Base-by-base conservation (phyloP, 2,113 vertebrate genomes). In the Myodes glareolus region DNA sequence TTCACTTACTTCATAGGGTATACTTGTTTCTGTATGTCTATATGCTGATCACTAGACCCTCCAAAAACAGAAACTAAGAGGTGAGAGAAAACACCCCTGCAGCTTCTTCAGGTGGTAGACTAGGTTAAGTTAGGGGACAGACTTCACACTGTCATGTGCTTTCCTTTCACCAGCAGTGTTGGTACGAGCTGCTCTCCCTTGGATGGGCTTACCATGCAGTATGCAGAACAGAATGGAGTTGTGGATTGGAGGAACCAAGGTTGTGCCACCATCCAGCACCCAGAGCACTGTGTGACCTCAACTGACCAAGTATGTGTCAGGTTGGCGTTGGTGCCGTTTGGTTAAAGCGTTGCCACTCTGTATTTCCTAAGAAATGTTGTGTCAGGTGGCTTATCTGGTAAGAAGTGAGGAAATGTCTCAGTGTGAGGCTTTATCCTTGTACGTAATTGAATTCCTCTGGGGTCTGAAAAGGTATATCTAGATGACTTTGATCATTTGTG, bases 181-280 rank as follows among this genome's bases (percentile, higher is more conserved):
- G 98, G 98, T 98, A 97, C 98, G 23, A 99, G 99, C 98, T 98
- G 98, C 92, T 98, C 98, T 90, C 98, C 98, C 63, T 94, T 98
- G 96, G 99, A 99, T 67, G 96, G 98, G 73, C 98, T 99, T 96
- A 97, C 98, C 73, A 63, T 98, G 78, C 98, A 98, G 65, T 98
- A 98, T 73, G 96, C 98, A 1, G 99, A 99, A 80, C 98, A 99
- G 94, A 99, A 99, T 39, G 99, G 99, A 84, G 92, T 99, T 0
- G 65, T 98, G 95, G 99, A 99, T 86, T 99, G 99, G 99, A 99
- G 99, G 97, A 99, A 98, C 95, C 99, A 99, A 92, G 97, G 96
- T 98, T 98, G 98, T 50, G 72, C 96, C 0, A 3, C 97, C 0
- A 63, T 97, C 52, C 98, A 97, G 86, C 98, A 97, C 94, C 98